These are phyloP conservation scores for Chaetogeoica ovagalla DNA, from an alignment of 2,888 invertebrate genomes.

Conservation along the genomic window DNA sequence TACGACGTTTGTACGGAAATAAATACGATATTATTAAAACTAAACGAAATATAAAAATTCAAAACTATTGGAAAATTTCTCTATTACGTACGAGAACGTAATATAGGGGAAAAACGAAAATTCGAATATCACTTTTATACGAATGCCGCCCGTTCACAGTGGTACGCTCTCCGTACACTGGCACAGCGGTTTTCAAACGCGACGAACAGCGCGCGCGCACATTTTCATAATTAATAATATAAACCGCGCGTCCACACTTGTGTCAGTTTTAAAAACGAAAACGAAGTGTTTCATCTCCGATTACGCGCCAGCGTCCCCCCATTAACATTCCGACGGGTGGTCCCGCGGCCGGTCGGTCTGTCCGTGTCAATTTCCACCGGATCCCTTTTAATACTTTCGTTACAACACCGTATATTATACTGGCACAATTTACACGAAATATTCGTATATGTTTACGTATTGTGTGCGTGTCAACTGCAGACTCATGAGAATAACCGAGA, in stretches of 20 bases:
- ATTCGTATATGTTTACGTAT: conserved; percentile 10
- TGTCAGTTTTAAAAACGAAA: conserved; percentile 41
- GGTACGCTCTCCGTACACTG: too few species aligned
- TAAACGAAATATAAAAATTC: too few species aligned
- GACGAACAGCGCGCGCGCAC: background rate
- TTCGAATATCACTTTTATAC: too few species aligned
- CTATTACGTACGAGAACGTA: too few species aligned
- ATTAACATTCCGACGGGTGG: conserved; percentile 30
- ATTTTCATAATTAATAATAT: background rate
- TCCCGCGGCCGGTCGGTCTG: too few species aligned
- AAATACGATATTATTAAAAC: too few species aligned
- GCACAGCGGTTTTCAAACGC: background rate
- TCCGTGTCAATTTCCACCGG: background rate
- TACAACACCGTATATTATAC: background rate
- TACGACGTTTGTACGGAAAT: too few species aligned
- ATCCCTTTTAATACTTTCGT: background rate
- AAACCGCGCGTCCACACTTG: background rate
- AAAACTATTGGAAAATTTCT: too few species aligned
- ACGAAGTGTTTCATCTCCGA: conserved; percentile 33
- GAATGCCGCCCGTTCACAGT: too few species aligned
- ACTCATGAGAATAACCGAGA: too few species aligned
- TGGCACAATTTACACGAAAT: background rate
- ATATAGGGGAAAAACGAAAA: too few species aligned
- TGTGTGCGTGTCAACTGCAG: too few species aligned
- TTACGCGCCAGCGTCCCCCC: conserved; percentile 10